Evolutionary conservation across 2,888 invertebrate species (phyloP).

Genomic region (Spisula solida): DNA sequence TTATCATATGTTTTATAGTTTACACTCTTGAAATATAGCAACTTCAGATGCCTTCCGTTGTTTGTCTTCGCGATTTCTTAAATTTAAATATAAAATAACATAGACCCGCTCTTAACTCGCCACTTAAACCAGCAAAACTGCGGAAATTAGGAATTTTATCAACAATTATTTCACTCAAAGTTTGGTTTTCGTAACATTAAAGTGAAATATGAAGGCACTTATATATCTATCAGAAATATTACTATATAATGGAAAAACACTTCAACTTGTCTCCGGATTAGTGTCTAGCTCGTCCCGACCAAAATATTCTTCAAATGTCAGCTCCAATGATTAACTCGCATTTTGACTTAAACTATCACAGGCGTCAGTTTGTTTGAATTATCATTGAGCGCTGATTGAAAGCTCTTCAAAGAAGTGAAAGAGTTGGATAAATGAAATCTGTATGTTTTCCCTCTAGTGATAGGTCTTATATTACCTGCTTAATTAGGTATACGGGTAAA

Average conservation of each 20-base stretch:
- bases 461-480: slow-evolving; percentile 37
- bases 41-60: not conserved
- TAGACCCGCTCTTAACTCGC: not conserved
- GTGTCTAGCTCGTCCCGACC: not conserved
- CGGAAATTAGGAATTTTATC: slow-evolving; percentile 13
- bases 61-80: not conserved
- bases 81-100: not conserved
- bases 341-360: slow-evolving; percentile 30
- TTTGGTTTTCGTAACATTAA: slow-evolving; percentile 16
- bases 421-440: slow-evolving; percentile 39
- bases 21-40: not conserved
- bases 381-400: slow-evolving; percentile 1
- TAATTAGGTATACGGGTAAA: slow-evolving; percentile 36
- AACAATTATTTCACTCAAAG: not conserved
- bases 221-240: not conserved
- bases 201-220: not conserved
- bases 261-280: not conserved
- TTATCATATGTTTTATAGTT: not conserved
- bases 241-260: slow-evolving; percentile 17
- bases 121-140: not conserved
- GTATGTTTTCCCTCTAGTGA: not conserved
- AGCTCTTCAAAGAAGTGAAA: slow-evolving; percentile 40
- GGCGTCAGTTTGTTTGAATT: slow-evolving; percentile 21
- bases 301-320: slow-evolving; percentile 24
- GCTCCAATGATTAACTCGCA: not conserved